phyloP scores from a whole-genome alignment of 2,113 vertebrate species.

The Parotia lawesii region DNA sequence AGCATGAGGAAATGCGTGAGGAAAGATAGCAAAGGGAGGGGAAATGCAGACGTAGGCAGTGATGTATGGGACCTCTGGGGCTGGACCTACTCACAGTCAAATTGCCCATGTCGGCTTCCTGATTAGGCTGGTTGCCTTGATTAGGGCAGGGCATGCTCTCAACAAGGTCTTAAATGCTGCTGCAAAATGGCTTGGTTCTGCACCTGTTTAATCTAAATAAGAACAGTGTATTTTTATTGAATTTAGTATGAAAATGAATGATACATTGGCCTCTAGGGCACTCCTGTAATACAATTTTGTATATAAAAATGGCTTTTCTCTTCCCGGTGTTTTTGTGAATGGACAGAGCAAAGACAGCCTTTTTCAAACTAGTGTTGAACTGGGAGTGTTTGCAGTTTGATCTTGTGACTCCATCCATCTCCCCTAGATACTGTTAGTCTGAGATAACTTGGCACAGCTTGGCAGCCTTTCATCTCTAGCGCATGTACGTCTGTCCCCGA shows the following conservation, averaged over 20 bases:
- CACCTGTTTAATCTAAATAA: neutral
- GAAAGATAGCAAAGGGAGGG: neutral
- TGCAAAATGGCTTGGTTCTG: neutral
- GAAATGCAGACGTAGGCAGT: neutral
- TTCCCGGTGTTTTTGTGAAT: neutral
- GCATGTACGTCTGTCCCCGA: fast-evolving
- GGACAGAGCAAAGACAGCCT: neutral
- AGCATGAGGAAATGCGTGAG: neutral
- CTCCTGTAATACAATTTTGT: neutral
- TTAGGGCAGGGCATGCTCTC: neutral
- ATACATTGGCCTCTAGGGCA: neutral
- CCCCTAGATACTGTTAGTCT: neutral
- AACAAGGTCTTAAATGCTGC: neutral
- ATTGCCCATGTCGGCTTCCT: neutral
- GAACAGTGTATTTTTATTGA: neutral
- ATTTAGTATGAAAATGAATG: neutral
- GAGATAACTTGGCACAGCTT: neutral
- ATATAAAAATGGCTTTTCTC: neutral
- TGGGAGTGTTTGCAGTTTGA: neutral
- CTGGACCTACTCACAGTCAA: neutral
- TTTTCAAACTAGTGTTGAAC: neutral
- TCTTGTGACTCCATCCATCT: neutral
- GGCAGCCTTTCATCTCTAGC: neutral
- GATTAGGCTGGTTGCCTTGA: neutral
- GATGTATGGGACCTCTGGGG: neutral